Conservation (phyloP, 2,797 vertebrate genomes). For the Acrossocheilus wenchowensis region DNA sequence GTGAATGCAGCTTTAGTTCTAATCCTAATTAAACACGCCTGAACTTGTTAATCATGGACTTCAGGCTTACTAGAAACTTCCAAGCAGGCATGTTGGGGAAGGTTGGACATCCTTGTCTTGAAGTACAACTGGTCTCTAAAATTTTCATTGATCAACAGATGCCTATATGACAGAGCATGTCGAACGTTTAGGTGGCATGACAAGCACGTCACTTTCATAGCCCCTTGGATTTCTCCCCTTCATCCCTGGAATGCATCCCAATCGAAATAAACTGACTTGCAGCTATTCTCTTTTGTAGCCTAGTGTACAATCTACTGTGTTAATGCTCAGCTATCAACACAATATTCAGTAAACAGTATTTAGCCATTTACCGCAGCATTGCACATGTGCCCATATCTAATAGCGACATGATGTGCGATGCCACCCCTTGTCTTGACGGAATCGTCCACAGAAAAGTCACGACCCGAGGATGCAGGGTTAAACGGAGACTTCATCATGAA, state of each 20-base stretch:
- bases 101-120: neutral
- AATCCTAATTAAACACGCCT: neutral
- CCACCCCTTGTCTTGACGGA: conserved; percentile 62
- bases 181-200: neutral
- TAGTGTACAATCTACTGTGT: neutral
- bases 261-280: neutral
- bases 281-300: neutral
- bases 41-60: neutral
- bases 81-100: neutral
- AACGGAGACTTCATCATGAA: conserved; percentile 68
- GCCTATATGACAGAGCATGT: neutral
- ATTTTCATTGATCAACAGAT: neutral
- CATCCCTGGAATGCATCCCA: too few species aligned
- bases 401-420: conserved; percentile 50
- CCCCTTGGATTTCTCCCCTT: neutral
- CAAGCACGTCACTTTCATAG: neutral
- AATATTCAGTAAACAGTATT: neutral
- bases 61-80: neutral
- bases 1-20: neutral
- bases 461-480: conserved; percentile 70
- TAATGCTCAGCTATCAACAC: neutral
- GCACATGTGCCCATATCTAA: conserved; percentile 10
- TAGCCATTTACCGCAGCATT: neutral
- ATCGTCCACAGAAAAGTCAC: conserved; percentile 58
- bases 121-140: neutral